Base-by-base conservation (phyloP, 1,140 invertebrate species). In the Subanguina moxae region DNA sequence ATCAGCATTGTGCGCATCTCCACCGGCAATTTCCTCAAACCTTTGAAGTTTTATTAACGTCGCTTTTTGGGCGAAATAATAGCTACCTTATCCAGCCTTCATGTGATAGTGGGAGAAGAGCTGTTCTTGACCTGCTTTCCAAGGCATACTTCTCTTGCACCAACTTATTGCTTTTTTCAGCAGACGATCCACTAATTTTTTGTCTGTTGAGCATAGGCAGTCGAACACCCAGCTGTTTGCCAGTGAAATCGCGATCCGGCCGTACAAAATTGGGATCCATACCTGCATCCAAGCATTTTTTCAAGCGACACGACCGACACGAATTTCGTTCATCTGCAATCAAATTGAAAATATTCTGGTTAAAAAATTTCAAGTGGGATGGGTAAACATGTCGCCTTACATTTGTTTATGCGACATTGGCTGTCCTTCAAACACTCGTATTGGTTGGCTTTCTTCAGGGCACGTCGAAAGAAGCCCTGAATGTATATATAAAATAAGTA, bases 1-100 rank as follows among this genome's bases (percentile, higher is more conserved):
- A 80, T 80, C 0, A 80, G 42, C 45, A 81, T 80, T 19, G 81
- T 80, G 25, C 78, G 61, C 72, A 81, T 79, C 56, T 80, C 80
- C 13, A 80, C 78, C 13, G 81, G 73, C 59, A 80, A 65, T 56
- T 61, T 30, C 32, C 32, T 38, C 32, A 38, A 38, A 38, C 11
- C 3, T 38, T 38, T 38, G 32, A 38, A 38, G 32, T 38, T 38
- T 38, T 38, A 38, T 38, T 3, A 3, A 38, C 32, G 32, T n/a
- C n/a, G n/a, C n/a, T n/a, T n/a, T n/a, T n/a, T n/a, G n/a, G n/a
- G 32, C 3, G 3, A 38, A 38, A 11, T 11, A 38, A 38, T 38
- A 38, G 11, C 32, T 38, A 38, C 32, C 32, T 38, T 38, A 38
- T 56, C 56, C 71, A 17, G 45, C 32, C 27, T 25, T 52, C 48